Percentiles rank a stretch among this genome's conserved stretches.
These are phyloP conservation scores for Lerema accius DNA, from an alignment of 1,140 invertebrate genomes.

Conservation along the genomic window DNA sequence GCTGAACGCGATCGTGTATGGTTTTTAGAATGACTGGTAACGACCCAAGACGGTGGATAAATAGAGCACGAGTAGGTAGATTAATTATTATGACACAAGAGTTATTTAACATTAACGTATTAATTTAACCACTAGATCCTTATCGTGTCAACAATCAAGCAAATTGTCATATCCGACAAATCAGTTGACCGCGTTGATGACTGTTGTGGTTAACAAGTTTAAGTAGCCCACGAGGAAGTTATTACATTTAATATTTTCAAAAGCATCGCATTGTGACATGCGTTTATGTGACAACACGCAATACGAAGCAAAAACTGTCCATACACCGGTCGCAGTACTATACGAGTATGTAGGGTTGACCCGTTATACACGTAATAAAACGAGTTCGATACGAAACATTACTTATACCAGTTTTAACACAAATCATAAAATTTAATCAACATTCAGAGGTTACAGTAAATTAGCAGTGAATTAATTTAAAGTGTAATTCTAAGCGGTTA, in stretches of 20 bases:
- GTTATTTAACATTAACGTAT: slow-evolving; percentile 53
- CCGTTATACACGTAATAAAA: slow-evolving; percentile 13
- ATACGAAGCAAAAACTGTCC: slow-evolving; percentile 17
- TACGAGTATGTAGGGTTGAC: slow-evolving; percentile 23
- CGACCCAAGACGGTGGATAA: slow-evolving; percentile 59
- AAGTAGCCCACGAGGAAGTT: slow-evolving; percentile 7
- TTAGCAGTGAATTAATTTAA: slow-evolving; percentile 25
- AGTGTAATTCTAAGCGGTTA: slow-evolving; percentile 25
- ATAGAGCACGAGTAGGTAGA: slow-evolving; percentile 63
- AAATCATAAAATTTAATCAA: slow-evolving; percentile 19
- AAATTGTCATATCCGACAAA: slow-evolving; percentile 40
- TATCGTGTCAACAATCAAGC: slow-evolving; percentile 49
- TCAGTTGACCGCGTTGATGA: slow-evolving; percentile 15
- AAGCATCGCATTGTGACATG: slow-evolving; percentile 18
- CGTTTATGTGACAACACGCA: slow-evolving; percentile 27
- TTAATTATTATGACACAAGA: slow-evolving; percentile 67
- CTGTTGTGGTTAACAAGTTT: slow-evolving; percentile 19
- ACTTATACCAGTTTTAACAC: slow-evolving; percentile 3
- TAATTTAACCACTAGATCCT: slow-evolving; percentile 49
- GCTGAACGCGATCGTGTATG: slow-evolving; percentile 57
- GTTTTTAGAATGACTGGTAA: slow-evolving; percentile 62
- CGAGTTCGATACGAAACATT: slow-evolving; percentile 11
- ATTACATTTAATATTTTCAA: slow-evolving; percentile 24
- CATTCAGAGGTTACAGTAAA: slow-evolving; percentile 21
- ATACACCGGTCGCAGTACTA: slow-evolving; percentile 18